A percentile compares a stretch with the other conserved stretches of the same genome.
Evolutionary conservation across 1,140 invertebrate genomes (phyloP).

Genomic region (Augochlora pura): DNA sequence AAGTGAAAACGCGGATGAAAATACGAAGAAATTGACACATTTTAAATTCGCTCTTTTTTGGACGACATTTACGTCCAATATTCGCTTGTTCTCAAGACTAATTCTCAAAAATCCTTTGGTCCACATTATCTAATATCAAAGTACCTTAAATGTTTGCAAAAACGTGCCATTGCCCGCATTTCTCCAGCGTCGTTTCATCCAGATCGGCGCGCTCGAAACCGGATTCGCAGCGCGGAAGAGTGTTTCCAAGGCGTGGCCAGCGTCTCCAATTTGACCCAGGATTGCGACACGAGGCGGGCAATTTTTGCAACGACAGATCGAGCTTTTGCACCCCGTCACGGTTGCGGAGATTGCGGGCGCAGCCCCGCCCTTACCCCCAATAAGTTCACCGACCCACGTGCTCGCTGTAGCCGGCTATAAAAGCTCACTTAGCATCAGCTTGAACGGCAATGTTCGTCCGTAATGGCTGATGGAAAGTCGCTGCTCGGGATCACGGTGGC

Average conservation of each 20-base stretch:
- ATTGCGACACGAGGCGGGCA: slow-evolving; percentile 30
- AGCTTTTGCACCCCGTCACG: slow-evolving; percentile 51
- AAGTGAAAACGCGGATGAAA: too few relatives aligned
- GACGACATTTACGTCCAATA: too few relatives aligned
- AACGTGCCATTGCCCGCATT: too few relatives aligned
- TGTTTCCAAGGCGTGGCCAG: slow-evolving; percentile 37
- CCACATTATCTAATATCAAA: too few relatives aligned
- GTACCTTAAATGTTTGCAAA: too few relatives aligned
- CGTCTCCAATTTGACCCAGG: slow-evolving; percentile 28
- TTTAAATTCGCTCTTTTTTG: too few relatives aligned
- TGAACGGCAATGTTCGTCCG: slow-evolving; percentile 68
- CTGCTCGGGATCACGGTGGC: slow-evolving; percentile 24
- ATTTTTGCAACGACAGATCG: slow-evolving; percentile 12
- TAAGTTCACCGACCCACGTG: slow-evolving; percentile 72
- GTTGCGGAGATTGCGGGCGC: slow-evolving; percentile 46
- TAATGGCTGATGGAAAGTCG: slow-evolving; percentile 64
- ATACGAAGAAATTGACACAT: too few relatives aligned
- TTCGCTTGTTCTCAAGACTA: too few relatives aligned
- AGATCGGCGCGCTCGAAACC: background rate
- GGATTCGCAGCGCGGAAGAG: background rate
- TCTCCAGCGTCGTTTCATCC: too few relatives aligned
- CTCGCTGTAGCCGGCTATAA: slow-evolving; percentile 65
- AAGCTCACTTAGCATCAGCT: slow-evolving; percentile 70
- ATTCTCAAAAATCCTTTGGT: too few relatives aligned
- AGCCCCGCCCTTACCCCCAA: slow-evolving; percentile 63